Evolutionary conservation across 2,797 vertebrate genomes (phyloP).

Genomic region (Knipowitschia caucasica): DNA sequence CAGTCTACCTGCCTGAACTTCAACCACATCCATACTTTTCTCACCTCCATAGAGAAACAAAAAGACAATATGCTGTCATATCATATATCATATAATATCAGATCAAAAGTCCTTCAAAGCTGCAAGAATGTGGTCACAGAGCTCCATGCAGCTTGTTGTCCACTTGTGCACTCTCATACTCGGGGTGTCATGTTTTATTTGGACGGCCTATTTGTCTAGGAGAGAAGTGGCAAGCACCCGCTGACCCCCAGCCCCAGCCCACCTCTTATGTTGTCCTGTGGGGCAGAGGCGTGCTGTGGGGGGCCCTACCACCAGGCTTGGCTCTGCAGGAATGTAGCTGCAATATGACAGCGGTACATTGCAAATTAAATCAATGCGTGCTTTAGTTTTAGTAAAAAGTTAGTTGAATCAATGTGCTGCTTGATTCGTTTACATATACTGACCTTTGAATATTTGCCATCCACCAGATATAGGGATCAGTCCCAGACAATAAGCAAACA

Average conservation of each 20-base stretch:
- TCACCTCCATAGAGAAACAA: constrained; percentile 5
- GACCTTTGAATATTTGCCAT: too few species aligned
- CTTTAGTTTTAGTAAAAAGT: background rate
- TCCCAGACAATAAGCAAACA: too few species aligned
- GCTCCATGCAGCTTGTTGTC: constrained; percentile 11
- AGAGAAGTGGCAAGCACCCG: constrained; percentile 51
- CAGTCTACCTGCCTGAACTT: too few species aligned
- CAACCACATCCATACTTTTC: background rate
- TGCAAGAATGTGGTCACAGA: constrained; percentile 10
- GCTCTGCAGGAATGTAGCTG: constrained; percentile 59
- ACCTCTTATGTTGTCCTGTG: constrained; percentile 54
- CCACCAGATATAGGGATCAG: too few species aligned
- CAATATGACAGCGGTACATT: constrained; percentile 53
- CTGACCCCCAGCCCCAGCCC: constrained; percentile 53
- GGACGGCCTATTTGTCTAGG: constrained; percentile 56
- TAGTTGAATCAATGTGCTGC: background rate
- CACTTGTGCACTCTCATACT: constrained; percentile 28
- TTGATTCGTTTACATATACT: too few species aligned
- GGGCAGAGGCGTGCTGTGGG: constrained; percentile 39
- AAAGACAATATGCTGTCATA: background rate
- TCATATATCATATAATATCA: background rate
- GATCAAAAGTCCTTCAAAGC: constrained; percentile 16
- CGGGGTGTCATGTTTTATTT: constrained; percentile 60
- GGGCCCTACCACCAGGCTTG: constrained; percentile 35
- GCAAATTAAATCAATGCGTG: background rate